Conservation (phyloP, 2,888 invertebrate genomes). For the Oligia strigilis region DNA sequence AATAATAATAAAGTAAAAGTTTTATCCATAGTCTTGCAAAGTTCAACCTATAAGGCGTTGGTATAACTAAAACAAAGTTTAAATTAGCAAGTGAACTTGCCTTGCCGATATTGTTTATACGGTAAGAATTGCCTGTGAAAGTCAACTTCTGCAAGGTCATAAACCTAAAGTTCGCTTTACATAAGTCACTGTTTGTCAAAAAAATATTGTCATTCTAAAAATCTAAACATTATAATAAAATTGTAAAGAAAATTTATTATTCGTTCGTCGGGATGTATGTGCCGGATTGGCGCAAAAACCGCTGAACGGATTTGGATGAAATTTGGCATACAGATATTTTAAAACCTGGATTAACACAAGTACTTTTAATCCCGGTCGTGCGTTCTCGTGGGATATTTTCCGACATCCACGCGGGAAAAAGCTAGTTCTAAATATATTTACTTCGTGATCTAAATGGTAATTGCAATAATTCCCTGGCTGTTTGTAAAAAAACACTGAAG, state of each 20-base stretch:
- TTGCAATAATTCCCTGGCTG: neutral
- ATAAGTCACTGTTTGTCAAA: neutral
- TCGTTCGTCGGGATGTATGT: neutral
- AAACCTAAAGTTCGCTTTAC: neutral
- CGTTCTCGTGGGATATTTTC: too few relatives aligned
- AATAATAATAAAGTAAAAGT: neutral
- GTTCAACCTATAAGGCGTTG: neutral
- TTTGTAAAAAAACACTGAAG: neutral
- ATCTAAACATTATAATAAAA: neutral
- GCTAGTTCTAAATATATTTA: neutral
- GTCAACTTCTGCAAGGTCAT: neutral
- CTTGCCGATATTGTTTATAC: neutral
- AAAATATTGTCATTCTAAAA: neutral
- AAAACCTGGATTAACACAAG: neutral
- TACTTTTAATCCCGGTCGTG: neutral
- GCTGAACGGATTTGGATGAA: neutral
- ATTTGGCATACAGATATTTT: neutral
- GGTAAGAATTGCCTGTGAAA: neutral
- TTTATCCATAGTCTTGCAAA: neutral
- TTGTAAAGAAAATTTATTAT: neutral
- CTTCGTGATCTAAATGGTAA: neutral
- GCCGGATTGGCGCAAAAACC: neutral
- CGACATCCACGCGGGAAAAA: neutral
- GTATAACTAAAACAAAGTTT: neutral
- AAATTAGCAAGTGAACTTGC: neutral